These are phyloP conservation scores for Graphium colonna DNA, from an alignment of 2,888 invertebrate genomes.

Conservation along the genomic window DNA sequence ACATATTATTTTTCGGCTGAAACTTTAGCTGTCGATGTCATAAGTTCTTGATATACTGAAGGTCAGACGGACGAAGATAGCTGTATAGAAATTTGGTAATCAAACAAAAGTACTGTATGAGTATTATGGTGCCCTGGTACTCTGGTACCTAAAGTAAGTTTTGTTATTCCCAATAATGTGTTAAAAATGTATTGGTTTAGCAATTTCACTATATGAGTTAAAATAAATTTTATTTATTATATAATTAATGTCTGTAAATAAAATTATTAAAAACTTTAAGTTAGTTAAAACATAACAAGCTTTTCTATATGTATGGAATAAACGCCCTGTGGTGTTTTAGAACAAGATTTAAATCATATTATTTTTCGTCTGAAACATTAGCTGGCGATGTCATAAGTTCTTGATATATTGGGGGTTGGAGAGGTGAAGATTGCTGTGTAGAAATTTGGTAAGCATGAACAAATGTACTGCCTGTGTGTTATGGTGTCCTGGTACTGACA, in stretches of 20 bases:
- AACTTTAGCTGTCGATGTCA: conserved; percentile 71
- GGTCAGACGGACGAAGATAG: conserved; percentile 53
- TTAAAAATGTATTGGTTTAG: too few species aligned
- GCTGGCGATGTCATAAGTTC: conserved; percentile 68
- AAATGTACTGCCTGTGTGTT: conserved; percentile 38
- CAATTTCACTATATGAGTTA: too few species aligned
- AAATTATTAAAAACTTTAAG: too few species aligned
- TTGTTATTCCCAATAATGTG: too few species aligned
- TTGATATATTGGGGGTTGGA: conserved; percentile 66
- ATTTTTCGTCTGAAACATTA: conserved; percentile 65
- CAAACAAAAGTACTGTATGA: conserved; percentile 41
- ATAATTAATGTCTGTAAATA: too few species aligned
- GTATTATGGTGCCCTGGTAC: conserved; percentile 24
- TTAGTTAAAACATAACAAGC: too few species aligned
- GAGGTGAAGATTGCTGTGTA: conserved; percentile 53
- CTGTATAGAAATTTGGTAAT: conserved; percentile 56
- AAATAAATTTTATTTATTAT: too few species aligned
- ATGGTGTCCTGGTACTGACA: conserved; percentile 5
- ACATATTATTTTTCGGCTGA: too few species aligned
- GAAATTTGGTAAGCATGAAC: conserved; percentile 54
- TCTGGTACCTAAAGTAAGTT: too few species aligned
- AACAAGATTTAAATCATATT: too few species aligned
- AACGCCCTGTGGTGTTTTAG: too few species aligned
- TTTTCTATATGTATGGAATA: too few species aligned
- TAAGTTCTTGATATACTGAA: conserved; percentile 72